Evolutionary conservation across 2,888 invertebrate genomes (phyloP).

Genomic region (Caprella mutica): DNA sequence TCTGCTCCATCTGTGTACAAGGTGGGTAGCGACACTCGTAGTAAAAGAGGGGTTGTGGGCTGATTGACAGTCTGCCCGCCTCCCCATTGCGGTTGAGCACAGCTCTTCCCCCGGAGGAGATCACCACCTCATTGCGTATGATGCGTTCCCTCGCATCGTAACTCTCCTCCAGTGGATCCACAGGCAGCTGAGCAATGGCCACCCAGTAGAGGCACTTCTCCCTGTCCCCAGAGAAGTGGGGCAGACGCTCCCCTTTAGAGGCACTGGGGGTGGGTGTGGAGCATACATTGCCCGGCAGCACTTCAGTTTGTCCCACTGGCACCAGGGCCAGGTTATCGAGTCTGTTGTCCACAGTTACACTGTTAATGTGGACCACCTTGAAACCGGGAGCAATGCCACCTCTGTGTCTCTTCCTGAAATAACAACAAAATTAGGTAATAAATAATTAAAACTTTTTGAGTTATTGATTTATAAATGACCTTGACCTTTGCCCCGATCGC

Average conservation of each 20-base stretch:
- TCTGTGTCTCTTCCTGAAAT: conserved; percentile 44
- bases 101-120: not conserved
- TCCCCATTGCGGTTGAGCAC: conserved; percentile 6
- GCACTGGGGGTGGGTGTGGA: not conserved
- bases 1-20: conserved; percentile 45
- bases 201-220: conserved; percentile 46
- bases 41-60: conserved; percentile 42
- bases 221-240: conserved; percentile 26
- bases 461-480: too few species aligned
- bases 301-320: conserved; percentile 35
- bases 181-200: conserved; percentile 44
- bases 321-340: conserved; percentile 44
- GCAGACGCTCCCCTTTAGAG: not conserved
- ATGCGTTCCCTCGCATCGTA: not conserved
- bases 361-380: conserved; percentile 44
- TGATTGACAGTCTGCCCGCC: conserved; percentile 41
- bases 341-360: conserved; percentile 46
- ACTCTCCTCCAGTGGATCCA: conserved; percentile 42
- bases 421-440: not conserved
- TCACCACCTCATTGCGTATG: not conserved
- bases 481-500: too few species aligned
- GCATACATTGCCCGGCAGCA: not conserved
- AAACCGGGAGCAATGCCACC: conserved; percentile 45
- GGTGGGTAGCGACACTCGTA: conserved; percentile 47
- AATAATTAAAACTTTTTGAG: too few species aligned